Evolutionary conservation across 2,888 invertebrate genomes (phyloP), one percentile per base, ranked within the genome.

Genomic region (Drosophila fungiperda): DNA sequence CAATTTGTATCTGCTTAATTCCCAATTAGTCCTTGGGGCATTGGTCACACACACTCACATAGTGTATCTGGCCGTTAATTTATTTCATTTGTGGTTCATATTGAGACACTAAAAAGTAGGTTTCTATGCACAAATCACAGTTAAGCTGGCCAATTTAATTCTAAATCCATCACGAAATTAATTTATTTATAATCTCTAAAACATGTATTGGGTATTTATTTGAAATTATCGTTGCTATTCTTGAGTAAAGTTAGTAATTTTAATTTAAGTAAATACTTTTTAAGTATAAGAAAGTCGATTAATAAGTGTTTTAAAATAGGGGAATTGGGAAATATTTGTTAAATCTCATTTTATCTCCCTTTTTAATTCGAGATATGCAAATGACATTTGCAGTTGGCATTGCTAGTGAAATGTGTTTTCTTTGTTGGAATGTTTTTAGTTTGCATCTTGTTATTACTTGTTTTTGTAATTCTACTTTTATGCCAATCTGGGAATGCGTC

Each of bases 1-100:
- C 73, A 87, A 78, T 87, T 87, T 87, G 72, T 82, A 59, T 73
- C 76, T 75, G 71, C 76, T 74, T 89, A 87, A 85, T 84, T 81
- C 85, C 80, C 88, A 85, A 85, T 85, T 89, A 85, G 87, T 80
- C 69, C 78, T 53, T 70, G 65, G 65, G 68, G 70, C 45, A 58
- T 63, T 62, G 55, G 23, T 8, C 35, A 12, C 45, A 12, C 45
- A 36, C 54, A 17, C 12, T 2, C 15, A 35, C 45, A 45, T 8
- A 33, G 12, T 20, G 65, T 53, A 36, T 11, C 52, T 48, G 48
- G 42, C 57, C 66, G 53, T 57, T 63, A 54, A 78, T 76, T 76
- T 78, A 58, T 60, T 60, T 61, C 17, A n/a, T 59, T 68, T 65
- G 32, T 40, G 32, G 42, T 36, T 48, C 42, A 45, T 17, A 32